Base-by-base conservation (phyloP, 2,113 vertebrate species). In the Spheniscus mendiculus region DNA sequence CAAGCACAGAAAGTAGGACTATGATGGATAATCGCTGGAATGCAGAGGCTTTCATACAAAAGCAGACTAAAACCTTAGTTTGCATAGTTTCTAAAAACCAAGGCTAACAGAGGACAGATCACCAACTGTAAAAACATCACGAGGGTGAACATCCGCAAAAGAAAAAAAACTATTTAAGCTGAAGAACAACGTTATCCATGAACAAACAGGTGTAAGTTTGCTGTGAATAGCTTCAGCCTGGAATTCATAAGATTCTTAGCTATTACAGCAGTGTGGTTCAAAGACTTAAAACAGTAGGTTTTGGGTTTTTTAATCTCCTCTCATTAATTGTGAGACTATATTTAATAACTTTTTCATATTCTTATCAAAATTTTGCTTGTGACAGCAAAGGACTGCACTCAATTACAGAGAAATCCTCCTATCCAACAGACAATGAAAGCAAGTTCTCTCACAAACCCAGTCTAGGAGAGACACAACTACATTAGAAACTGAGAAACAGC, bases 1-100 rank as follows among this genome's bases (percentile, higher is more conserved):
- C 83, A 87, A 91, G 73, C 89, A 87, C 52, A 71, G 91, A 93
- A 96, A 95, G 87, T 95, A 95, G 93, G 89, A 89, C 97, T 96
- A 61, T 27, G 81, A 89, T 93, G 93, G 95, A 97, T 97, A 96
- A 97, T 96, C 96, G 3, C 91, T 72, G 52, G 59, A 87, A 87
- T 49, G 30, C 25, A 90, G 65, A 89, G 27, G 97, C 87, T 97
- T 89, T 93, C 81, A 87, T 82, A 79, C 7, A 76, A 61, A 89
- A 96, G 77, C 72, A 94, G 84, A 87, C 89, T 96, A 95, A 96
- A 93, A 84, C 89, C 78, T 87, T 67, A 27, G 47, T 92, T 91
- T 82, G 87, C n/a, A 88, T 11, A 72, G 52, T 66, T 89, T 93
- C 77, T 87, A 94, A 76, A 96, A 89, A 22, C 2, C 44, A 65